Evolutionary conservation across 2,113 vertebrate species (phyloP).

Genomic region (Cebidichthys violaceus): DNA sequence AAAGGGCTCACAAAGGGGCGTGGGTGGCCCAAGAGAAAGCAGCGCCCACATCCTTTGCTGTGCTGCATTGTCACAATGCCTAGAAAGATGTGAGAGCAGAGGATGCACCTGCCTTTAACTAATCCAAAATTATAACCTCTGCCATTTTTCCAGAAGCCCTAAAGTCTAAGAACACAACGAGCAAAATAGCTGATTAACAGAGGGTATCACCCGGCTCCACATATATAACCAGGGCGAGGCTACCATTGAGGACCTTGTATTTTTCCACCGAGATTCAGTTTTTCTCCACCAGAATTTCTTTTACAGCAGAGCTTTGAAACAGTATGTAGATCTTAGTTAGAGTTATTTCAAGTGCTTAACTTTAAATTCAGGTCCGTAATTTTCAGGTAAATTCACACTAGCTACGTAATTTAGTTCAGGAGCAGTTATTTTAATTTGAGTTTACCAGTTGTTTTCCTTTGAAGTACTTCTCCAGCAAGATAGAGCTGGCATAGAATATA

Average conservation of each 20-base stretch:
- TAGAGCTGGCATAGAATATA: neutral
- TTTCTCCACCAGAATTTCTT: neutral
- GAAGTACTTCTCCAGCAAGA: neutral
- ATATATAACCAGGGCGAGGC: neutral
- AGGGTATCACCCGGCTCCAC: no score
- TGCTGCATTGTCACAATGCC: no score
- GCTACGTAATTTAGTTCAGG: neutral
- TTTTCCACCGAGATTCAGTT: conserved; percentile 18
- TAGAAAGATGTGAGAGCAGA: no score
- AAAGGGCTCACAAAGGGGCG: neutral
- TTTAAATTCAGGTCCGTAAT: neutral
- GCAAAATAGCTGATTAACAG: no score
- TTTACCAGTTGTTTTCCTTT: neutral
- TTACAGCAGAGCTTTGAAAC: neutral
- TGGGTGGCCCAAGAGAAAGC: neutral
- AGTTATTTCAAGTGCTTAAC: neutral
- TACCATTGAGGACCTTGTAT: neutral
- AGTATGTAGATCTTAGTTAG: neutral
- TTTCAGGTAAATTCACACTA: neutral
- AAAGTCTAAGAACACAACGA: no score
- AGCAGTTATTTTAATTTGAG: neutral
- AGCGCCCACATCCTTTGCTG: no score
- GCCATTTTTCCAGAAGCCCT: no score
- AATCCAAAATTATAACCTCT: no score
- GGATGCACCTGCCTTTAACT: no score